These are phyloP conservation scores for Amphipyra tragopoginis DNA, from an alignment of 2,888 invertebrate species.

Conservation along the genomic window DNA sequence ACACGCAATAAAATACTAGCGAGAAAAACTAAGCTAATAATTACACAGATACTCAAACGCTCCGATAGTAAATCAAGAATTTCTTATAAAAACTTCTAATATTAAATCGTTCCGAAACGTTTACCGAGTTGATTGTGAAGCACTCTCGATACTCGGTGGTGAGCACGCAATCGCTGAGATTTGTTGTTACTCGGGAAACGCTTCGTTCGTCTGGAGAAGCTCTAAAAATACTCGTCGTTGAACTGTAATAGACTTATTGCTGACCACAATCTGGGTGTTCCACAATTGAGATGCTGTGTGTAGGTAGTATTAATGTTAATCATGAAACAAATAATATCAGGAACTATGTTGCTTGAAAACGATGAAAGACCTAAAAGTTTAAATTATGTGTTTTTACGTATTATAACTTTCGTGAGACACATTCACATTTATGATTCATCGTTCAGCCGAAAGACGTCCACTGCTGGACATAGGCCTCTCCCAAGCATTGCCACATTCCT, in stretches of 20 bases:
- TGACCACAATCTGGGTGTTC: background rate
- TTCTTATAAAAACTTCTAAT: conserved; percentile 13
- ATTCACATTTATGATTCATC: too few relatives aligned
- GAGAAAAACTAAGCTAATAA: background rate
- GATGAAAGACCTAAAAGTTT: too few relatives aligned
- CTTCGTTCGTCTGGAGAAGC: conserved; percentile 12
- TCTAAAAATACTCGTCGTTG: conserved; percentile 35
- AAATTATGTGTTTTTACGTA: too few relatives aligned
- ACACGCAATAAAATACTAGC: too few relatives aligned
- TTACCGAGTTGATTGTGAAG: conserved; percentile 40
- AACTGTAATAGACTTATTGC: conserved; percentile 20
- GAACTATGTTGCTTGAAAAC: too few relatives aligned
- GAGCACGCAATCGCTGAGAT: conserved; percentile 33
- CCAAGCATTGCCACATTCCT: too few relatives aligned
- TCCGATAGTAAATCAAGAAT: conserved; percentile 9
- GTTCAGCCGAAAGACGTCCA: too few relatives aligned
- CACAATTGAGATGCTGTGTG: too few relatives aligned
- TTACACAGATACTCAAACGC: background rate
- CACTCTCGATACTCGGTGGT: conserved; percentile 20
- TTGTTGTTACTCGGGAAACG: conserved; percentile 30
- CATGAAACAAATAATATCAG: too few relatives aligned
- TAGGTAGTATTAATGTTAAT: too few relatives aligned
- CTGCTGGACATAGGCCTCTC: too few relatives aligned
- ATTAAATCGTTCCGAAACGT: conserved; percentile 30
- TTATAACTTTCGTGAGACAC: too few relatives aligned